phyloP scores from a whole-genome alignment of 2,797 vertebrate species.

The Galaxias olidus region DNA sequence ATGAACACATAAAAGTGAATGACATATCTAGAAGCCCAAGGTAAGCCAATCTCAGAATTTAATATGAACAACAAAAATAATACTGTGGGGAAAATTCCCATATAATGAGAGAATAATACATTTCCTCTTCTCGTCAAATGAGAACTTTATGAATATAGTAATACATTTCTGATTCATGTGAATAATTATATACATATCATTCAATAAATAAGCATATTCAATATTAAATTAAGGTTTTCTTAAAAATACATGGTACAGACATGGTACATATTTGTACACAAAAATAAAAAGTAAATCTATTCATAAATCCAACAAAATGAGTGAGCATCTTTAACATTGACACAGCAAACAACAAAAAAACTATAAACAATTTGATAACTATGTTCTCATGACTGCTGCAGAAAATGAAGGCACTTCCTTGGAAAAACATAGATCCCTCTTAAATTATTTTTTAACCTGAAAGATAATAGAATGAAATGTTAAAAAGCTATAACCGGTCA shows the following conservation, averaged over 20 bases:
- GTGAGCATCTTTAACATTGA: slow-evolving; percentile 51
- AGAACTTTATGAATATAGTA: slow-evolving; percentile 49
- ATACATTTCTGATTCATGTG: slow-evolving; percentile 51
- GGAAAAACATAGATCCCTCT: slow-evolving; percentile 69
- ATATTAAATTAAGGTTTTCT: slow-evolving; percentile 69
- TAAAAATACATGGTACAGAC: slow-evolving; percentile 57
- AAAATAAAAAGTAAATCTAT: slow-evolving; percentile 52
- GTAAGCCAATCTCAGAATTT: slow-evolving; percentile 29
- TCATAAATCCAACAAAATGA: slow-evolving; percentile 45
- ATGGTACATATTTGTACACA: slow-evolving; percentile 21
- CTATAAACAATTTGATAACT: slow-evolving; percentile 41
- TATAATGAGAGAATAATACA: slow-evolving; percentile 26
- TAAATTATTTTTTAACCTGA: slow-evolving; percentile 60
- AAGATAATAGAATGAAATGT: slow-evolving; percentile 33
- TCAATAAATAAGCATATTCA: slow-evolving; percentile 74
- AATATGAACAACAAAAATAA: slow-evolving; percentile 28
- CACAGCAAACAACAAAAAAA: slow-evolving; percentile 54
- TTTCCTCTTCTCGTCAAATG: slow-evolving; percentile 31
- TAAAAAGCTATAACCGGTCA: neutral
- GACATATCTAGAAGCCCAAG: slow-evolving; percentile 31
- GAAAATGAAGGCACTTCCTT: slow-evolving; percentile 82
- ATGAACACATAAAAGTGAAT: slow-evolving; percentile 56
- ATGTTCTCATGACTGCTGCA: slow-evolving; percentile 60
- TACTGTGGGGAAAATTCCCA: slow-evolving; percentile 35
- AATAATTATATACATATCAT: slow-evolving; percentile 69